Evolutionary conservation across 2,888 invertebrate species (phyloP), one percentile per base, ranked within the genome.

Genomic region (Limenitis camilla): DNA sequence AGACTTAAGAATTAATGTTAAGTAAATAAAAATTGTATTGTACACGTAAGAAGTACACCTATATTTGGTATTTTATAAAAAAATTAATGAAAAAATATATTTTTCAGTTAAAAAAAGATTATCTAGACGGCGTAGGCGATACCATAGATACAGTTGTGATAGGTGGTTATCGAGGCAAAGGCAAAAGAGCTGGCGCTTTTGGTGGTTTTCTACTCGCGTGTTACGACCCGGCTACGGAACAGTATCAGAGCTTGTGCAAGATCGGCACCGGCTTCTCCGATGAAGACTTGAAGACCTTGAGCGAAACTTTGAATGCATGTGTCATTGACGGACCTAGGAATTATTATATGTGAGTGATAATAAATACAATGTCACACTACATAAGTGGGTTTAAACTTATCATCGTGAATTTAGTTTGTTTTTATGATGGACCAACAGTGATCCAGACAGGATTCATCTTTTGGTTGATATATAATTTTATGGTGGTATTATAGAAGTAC

Each of bases 121-220:
- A 99, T 84, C 85, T 99, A 60, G 96, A 98, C 30, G 97, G 97
- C 35, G 93, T 96, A 6, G 99, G 99, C 1, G 99, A 99, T 84
- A 98, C 98, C 0, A 81, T 99, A 33, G 99, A 99, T 88, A 91
- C 96, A 42, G 97, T 98, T 1, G 97, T 98, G 0, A 92, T 99
- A 57, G 99, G 99, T 45, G 99, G 95, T 0, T 99, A 96, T 84
- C 80, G 90, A 48, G 99, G 99, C 0, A 93, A 93, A 64, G 99
- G 99, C 10, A 96, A 96, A 80, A 90, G 99, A 41, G 94, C 97
- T 0, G 98, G 98, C 2, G 90, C 90, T 8, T 98, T 94, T 76
- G 99, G 99, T 8, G 99, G 99, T 6, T 99, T 98, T 79, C 89
- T 99, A 53, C 88, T 99, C 48, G 99, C 96, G 0, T 97, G 97